Conservation (phyloP, 2,888 invertebrate genomes). For the Mimumesa dahlbomi region DNA sequence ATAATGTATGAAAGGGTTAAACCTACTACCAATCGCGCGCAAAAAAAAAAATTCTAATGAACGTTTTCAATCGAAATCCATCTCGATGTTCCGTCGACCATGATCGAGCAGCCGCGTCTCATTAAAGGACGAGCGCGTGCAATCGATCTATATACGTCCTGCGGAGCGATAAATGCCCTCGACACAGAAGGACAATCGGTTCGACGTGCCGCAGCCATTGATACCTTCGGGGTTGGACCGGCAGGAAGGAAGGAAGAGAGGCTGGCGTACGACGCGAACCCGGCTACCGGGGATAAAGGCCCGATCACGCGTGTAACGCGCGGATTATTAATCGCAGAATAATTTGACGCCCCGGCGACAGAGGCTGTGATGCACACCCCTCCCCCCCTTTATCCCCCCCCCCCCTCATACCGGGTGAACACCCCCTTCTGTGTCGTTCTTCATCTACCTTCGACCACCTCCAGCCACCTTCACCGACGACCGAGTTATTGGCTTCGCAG, state of each 20-base stretch:
- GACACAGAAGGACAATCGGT: slow-evolving; percentile 63
- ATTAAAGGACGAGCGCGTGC: slow-evolving; percentile 52
- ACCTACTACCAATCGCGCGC: too few species aligned
- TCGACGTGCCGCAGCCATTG: slow-evolving; percentile 59
- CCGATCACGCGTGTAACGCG: slow-evolving; percentile 78
- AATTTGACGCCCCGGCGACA: slow-evolving; percentile 73
- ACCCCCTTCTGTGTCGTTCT: slow-evolving; percentile 49
- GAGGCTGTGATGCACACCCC: slow-evolving; percentile 45
- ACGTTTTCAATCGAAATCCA: neutral
- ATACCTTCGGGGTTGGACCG: slow-evolving; percentile 58
- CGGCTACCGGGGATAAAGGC: slow-evolving; percentile 61
- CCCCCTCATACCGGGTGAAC: slow-evolving; percentile 2
- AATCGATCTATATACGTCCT: slow-evolving; percentile 52
- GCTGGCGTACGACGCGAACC: slow-evolving; percentile 40
- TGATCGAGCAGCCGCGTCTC: slow-evolving; percentile 35
- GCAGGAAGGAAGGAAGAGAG: slow-evolving; percentile 64
- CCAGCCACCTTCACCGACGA: slow-evolving; percentile 25
- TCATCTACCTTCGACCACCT: slow-evolving; percentile 47
- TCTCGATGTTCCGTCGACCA: too few species aligned
- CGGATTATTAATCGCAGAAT: slow-evolving; percentile 79
- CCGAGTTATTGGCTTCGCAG: slow-evolving; percentile 77
- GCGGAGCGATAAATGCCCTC: slow-evolving; percentile 61
- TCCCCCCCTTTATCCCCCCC: slow-evolving; percentile 20
- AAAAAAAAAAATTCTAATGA: neutral
- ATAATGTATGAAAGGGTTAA: neutral